Conservation (phyloP, 1,140 invertebrate genomes). For the Drosophila kohkoa region DNA sequence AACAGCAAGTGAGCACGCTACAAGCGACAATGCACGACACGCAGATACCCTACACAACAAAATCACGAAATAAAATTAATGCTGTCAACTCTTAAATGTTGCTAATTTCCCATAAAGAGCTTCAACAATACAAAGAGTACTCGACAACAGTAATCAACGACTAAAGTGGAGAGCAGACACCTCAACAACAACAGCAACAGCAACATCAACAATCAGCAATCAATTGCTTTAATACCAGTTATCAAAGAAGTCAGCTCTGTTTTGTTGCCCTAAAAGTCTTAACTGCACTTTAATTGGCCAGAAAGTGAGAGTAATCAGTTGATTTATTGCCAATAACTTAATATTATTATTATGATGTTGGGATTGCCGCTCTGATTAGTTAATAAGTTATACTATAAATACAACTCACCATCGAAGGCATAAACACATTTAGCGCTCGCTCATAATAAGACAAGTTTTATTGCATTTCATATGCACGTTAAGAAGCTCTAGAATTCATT, state of each 20-base stretch:
- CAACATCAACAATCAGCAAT: not conserved
- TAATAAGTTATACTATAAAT: slow-evolving; percentile 16
- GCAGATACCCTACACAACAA: not conserved
- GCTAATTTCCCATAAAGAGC: too few species aligned
- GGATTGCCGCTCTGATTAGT: slow-evolving; percentile 7
- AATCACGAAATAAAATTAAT: too few species aligned
- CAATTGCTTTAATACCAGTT: not conserved
- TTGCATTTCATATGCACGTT: not conserved
- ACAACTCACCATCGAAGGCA: not conserved
- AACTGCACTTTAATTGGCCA: not conserved
- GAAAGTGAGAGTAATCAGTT: slow-evolving; percentile 15
- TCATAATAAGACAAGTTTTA: slow-evolving; percentile 14
- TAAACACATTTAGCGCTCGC: not conserved
- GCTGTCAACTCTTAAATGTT: too few species aligned
- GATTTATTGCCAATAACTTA: slow-evolving; percentile 11
- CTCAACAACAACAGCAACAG: slow-evolving; percentile 11
- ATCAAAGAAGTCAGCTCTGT: not conserved
- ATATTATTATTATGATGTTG: slow-evolving; percentile 8
- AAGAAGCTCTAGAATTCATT: slow-evolving; percentile 7
- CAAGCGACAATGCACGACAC: not conserved
- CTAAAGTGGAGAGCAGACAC: too few species aligned
- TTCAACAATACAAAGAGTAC: too few species aligned
- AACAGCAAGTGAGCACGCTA: slow-evolving; percentile 16
- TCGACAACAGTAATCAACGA: not conserved
- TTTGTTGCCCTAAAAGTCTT: not conserved